phyloP scores from a whole-genome alignment of 2,888 invertebrate genomes.

The Augiades crinisus region DNA sequence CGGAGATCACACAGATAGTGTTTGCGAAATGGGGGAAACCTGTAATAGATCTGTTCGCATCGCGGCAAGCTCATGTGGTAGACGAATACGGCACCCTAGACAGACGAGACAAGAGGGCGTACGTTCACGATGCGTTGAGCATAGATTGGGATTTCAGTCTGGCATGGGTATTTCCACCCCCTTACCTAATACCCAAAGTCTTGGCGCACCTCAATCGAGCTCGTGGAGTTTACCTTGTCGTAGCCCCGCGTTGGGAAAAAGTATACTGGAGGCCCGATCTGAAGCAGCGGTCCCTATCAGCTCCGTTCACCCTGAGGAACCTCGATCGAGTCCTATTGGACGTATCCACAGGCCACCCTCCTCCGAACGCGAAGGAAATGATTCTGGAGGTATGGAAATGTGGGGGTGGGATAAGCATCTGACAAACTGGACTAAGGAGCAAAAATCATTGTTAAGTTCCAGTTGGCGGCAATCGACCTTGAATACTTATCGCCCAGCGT shows the following conservation, averaged over 20 bases:
- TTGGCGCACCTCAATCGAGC: conserved; percentile 28
- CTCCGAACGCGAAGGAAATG: conserved; percentile 22
- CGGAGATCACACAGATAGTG: neutral
- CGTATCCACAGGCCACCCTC: conserved; percentile 25
- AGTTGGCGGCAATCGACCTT: neutral
- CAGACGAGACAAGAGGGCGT: neutral
- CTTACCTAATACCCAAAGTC: conserved; percentile 25
- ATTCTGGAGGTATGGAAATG: conserved; percentile 29
- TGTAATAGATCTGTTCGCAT: neutral
- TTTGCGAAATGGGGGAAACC: neutral
- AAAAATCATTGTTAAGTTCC: conserved; percentile 9
- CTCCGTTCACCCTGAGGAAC: conserved; percentile 22
- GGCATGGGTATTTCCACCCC: conserved; percentile 13
- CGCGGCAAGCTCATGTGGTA: neutral
- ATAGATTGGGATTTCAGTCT: neutral
- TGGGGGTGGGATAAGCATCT: conserved; percentile 28
- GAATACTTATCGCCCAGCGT: neutral
- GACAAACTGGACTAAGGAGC: conserved; percentile 16
- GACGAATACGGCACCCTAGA: neutral
- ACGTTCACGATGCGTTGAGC: neutral
- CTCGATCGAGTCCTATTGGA: conserved; percentile 23
- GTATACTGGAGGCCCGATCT: conserved; percentile 38
- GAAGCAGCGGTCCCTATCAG: conserved; percentile 21
- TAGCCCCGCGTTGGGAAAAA: conserved; percentile 35
- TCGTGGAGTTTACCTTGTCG: conserved; percentile 18